Evolutionary conservation across 2,113 vertebrate genomes (phyloP).

Genomic region (Marcusenius ussheri): DNA sequence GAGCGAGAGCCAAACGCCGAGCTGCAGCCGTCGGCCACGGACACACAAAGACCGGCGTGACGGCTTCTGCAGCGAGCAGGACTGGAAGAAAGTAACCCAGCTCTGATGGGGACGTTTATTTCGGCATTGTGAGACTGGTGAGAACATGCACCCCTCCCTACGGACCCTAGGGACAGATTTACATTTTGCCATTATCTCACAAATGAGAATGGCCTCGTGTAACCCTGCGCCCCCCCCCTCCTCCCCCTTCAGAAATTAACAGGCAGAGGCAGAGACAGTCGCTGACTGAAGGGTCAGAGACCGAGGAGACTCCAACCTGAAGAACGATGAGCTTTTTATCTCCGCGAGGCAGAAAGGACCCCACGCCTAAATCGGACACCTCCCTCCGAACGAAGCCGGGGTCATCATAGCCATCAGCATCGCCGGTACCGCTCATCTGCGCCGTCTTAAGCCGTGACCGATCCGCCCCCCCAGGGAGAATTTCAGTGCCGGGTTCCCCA

Average conservation of each 20-base stretch:
- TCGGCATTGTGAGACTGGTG: neutral
- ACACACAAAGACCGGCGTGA: slow-evolving; percentile 21
- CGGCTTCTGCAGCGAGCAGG: neutral
- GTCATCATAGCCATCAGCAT: neutral
- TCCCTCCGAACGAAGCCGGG: neutral
- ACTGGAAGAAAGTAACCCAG: too few relatives aligned
- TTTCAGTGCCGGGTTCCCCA: neutral
- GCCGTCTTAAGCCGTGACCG: neutral
- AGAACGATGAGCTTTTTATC: neutral
- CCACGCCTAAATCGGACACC: neutral
- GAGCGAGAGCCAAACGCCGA: too few relatives aligned
- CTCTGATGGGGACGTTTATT: slow-evolving; percentile 12
- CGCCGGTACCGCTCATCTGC: neutral
- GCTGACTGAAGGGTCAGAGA: neutral
- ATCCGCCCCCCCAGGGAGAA: neutral
- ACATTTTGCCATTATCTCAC: neutral
- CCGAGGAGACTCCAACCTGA: too few relatives aligned
- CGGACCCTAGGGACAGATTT: neutral
- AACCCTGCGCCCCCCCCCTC: neutral
- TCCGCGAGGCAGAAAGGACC: neutral
- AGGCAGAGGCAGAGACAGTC: neutral
- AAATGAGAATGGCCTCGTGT: neutral
- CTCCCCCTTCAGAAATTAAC: neutral
- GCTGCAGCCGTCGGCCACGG: neutral
- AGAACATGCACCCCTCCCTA: neutral